Conservation (phyloP, 2,113 vertebrate genomes). For the Lepus timidus region DNA sequence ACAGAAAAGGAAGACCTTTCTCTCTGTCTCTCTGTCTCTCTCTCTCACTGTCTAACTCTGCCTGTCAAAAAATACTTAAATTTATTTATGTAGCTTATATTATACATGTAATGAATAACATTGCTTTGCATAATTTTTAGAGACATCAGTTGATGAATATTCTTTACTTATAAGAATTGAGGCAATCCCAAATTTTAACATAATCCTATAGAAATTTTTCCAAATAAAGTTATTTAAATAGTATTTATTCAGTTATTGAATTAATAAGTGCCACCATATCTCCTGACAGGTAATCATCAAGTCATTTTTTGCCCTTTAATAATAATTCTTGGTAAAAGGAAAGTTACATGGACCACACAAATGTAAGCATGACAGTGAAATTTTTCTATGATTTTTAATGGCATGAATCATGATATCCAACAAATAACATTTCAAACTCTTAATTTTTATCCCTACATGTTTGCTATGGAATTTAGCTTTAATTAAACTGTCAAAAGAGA, state of each 20-base stretch:
- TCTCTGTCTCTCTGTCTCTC: too few relatives aligned
- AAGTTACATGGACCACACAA: background rate
- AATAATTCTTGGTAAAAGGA: background rate
- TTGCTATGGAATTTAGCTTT: background rate
- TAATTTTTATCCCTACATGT: background rate
- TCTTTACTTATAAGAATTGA: background rate
- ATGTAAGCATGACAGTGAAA: background rate
- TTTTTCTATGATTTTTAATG: background rate
- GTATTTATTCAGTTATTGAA: background rate
- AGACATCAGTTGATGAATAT: background rate
- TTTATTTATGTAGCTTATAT: background rate
- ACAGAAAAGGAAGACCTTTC: too few relatives aligned
- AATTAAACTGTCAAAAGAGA: background rate
- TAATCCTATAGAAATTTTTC: background rate
- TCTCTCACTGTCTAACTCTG: too few relatives aligned
- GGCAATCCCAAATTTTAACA: background rate
- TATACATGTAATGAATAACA: background rate
- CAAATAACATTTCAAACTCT: background rate
- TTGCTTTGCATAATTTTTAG: background rate
- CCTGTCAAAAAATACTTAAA: background rate
- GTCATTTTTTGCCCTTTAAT: background rate
- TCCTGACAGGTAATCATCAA: background rate
- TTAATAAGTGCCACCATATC: background rate
- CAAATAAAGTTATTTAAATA: background rate
- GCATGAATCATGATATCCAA: background rate